Base-by-base conservation (phyloP, 2,888 invertebrate genomes). In the Blastobasis adustella region DNA sequence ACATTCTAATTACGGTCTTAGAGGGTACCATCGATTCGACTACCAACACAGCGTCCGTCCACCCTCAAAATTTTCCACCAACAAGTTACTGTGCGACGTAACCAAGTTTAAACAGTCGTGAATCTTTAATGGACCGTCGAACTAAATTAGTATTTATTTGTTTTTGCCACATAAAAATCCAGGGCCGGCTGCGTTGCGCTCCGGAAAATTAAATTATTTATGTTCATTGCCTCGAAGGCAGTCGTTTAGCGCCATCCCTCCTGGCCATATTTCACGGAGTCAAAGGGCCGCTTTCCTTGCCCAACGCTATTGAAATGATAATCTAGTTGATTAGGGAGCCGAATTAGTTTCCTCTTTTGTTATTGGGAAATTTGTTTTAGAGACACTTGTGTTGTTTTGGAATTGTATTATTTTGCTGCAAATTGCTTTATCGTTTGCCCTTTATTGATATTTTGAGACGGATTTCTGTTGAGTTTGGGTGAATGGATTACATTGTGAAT, bases 171-270 rank as follows among this genome's bases (percentile, higher is more conserved):
- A 54, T 63, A 63, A 63, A 60, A 62, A 58, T 55, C 57, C 41
- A 50, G 46, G 47, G 42, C 46, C 52, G 55, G 53, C 52, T 60
- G 62, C 65, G 62, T 61, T 59, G 59, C 60, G 61, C 58, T 48
- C 59, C 58, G 59, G 62, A 62, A 68, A 71, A 73, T 73, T 69
- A 70, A 71, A 71, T 69, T 69, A 69, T 74, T 74, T 69, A 73
- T 66, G 70, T 66, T 73, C 63, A 70, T 69, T 61, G 68, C 65
- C 51, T 54, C 38, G 40, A 40, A 40, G 9, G 40, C 10, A 3
- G 5, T 42, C n/a, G 42, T 42, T 10, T 42, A 42, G 42, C 10
- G 42, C n/a, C 53, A 47, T 51, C 57, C 56, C 52, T 57, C 59
- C 50, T 51, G 54, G 60, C 57, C 54, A 62, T 59, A 60, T 61